phyloP scores from a whole-genome alignment of 92 coral and sea anemone species.

The Galaxea fascicularis region DNA sequence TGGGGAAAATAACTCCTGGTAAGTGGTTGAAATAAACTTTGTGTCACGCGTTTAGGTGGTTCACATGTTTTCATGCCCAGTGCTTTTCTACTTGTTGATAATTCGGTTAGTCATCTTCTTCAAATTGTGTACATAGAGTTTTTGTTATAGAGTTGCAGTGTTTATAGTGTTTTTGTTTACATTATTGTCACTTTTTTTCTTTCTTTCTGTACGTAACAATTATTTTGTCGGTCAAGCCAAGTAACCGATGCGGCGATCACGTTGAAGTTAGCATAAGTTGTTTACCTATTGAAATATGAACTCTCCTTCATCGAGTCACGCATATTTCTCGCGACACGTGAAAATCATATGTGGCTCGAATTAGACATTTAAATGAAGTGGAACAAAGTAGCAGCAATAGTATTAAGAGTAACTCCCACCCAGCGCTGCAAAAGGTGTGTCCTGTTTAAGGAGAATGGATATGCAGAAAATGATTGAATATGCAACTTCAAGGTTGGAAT shows the following conservation, averaged over 20 bases:
- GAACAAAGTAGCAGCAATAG: background rate
- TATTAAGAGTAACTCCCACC: background rate
- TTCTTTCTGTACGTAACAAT: no score
- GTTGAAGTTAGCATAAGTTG: background rate
- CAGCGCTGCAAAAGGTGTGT: background rate
- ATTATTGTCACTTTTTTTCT: no score
- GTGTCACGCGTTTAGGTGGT: no score
- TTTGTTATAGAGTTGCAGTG: no score
- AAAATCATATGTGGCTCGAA: background rate
- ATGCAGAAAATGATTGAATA: constrained; percentile 14
- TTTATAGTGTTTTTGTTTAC: no score
- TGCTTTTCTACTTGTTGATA: no score
- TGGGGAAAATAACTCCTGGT: constrained; percentile 20
- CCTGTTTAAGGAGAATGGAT: background rate
- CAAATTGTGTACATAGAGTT: no score
- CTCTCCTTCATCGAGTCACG: constrained; percentile 2
- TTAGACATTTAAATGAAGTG: background rate
- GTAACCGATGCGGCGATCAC: background rate
- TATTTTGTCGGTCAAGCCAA: no score
- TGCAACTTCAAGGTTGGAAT: constrained; percentile 29
- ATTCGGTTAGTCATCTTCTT: no score
- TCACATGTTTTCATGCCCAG: no score
- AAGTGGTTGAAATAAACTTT: background rate
- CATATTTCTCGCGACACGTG: constrained; percentile 8
- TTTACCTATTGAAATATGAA: background rate